Conservation (phyloP, 2,113 vertebrate species). For the Prionailurus bengalensis region DNA sequence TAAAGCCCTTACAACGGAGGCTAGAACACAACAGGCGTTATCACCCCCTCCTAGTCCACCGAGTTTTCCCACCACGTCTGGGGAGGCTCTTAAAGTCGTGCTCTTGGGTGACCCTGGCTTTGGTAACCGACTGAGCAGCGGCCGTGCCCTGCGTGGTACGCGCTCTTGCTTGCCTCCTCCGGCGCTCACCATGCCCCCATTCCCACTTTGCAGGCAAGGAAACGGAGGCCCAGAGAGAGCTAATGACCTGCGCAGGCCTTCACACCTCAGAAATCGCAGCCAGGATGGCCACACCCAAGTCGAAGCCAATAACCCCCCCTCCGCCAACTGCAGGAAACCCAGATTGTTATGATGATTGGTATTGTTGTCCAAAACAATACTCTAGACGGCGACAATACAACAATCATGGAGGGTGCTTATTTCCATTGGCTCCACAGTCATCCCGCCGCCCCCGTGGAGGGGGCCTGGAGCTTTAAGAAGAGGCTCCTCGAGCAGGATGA, state of each 20-base stretch:
- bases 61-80: neutral
- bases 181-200: neutral
- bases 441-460: neutral
- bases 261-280: neutral
- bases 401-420: conserved; percentile 63
- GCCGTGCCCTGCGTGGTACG: neutral
- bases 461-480: conserved; percentile 57
- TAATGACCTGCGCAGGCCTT: neutral
- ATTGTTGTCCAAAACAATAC: conserved; percentile 77
- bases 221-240: conserved; percentile 5
- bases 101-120: neutral
- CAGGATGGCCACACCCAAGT: neutral
- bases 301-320: neutral
- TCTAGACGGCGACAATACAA: neutral
- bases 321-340: conserved; percentile 59
- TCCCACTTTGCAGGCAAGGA: neutral
- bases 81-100: neutral
- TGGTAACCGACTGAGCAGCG: neutral
- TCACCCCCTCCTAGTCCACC: neutral
- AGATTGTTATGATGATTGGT: conserved; percentile 35
- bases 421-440: conserved; percentile 43
- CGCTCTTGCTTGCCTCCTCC: neutral
- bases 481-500: conserved; percentile 71
- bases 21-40: neutral
- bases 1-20: neutral